phyloP scores from a whole-genome alignment of 2,888 invertebrate genomes.

The Aporophyla lueneburgensis region DNA sequence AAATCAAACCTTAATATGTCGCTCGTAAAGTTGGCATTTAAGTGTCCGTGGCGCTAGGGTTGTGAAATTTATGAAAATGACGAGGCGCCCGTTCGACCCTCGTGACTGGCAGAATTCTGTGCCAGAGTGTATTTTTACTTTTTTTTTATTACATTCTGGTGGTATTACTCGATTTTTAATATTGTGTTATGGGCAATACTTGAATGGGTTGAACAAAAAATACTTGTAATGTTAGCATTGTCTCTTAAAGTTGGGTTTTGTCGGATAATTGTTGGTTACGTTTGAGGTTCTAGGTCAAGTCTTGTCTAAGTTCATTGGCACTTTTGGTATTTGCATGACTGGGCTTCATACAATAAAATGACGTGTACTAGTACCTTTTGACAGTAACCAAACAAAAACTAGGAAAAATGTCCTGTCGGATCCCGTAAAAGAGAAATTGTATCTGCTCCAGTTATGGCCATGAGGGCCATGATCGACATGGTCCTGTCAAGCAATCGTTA shows the following conservation, averaged over 20 bases:
- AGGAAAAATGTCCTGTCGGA: background rate
- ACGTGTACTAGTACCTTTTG: background rate
- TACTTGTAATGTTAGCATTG: slow-evolving; percentile 58
- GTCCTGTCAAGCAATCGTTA: slow-evolving; percentile 19
- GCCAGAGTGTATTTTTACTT: slow-evolving; percentile 86
- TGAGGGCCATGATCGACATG: background rate
- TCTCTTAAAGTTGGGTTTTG: slow-evolving; percentile 46
- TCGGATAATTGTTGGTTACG: slow-evolving; percentile 36
- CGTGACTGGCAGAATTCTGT: slow-evolving; percentile 89
- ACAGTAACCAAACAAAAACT: background rate
- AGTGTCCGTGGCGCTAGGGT: slow-evolving; percentile 76
- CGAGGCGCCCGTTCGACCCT: slow-evolving; percentile 81
- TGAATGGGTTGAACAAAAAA: slow-evolving; percentile 63
- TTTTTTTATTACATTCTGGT: slow-evolving; percentile 86
- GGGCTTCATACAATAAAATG: background rate
- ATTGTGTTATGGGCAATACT: slow-evolving; percentile 67
- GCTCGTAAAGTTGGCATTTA: slow-evolving; percentile 80
- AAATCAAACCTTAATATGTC: slow-evolving; percentile 79
- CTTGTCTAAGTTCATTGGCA: slow-evolving; percentile 47
- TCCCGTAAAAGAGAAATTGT: background rate
- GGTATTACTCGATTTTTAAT: slow-evolving; percentile 75
- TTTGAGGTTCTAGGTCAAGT: slow-evolving; percentile 48
- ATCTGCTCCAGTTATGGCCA: too few species aligned
- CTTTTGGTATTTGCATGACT: slow-evolving; percentile 7
- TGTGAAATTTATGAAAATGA: slow-evolving; percentile 88